These are phyloP conservation scores for Lithobius niger DNA, from an alignment of 1,140 invertebrate species.

Conservation along the genomic window DNA sequence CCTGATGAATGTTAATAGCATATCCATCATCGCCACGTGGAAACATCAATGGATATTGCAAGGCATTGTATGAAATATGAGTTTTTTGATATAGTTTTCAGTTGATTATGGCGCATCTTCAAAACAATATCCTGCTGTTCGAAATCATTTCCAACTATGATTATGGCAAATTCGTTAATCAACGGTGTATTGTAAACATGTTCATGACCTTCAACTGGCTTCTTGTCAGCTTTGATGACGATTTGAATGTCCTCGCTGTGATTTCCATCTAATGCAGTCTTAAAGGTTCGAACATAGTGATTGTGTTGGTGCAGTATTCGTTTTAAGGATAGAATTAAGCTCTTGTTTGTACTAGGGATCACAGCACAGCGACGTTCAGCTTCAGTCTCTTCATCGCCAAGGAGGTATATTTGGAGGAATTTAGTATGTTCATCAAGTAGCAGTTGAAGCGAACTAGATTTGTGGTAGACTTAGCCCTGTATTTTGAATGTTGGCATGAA, in stretches of 20 bases:
- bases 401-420: conserved; percentile 12
- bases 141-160: conserved; percentile 31
- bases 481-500: conserved; percentile 17
- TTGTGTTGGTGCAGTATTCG: conserved; percentile 13
- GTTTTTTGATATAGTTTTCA: conserved; percentile 21
- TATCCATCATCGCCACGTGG: conserved; percentile 36
- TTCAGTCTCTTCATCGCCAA: conserved; percentile 21
- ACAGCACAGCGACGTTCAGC: conserved; percentile 14
- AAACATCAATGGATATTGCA: conserved; percentile 38
- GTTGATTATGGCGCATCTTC: too few relatives aligned
- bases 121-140: conserved; percentile 30
- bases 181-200: conserved; percentile 24
- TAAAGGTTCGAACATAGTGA: conserved; percentile 15
- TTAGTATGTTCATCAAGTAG: conserved; percentile 5
- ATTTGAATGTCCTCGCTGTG: conserved; percentile 13
- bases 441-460: conserved; percentile 13
- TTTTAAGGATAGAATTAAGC: conserved; percentile 7
- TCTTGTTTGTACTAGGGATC: not conserved
- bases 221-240: conserved; percentile 20
- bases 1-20: conserved; percentile 29
- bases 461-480: conserved; percentile 17
- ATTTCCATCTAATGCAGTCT: conserved; percentile 16
- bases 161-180: conserved; percentile 31
- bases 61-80: conserved; percentile 34
- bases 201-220: conserved; percentile 17